These are phyloP conservation scores for Protophormia terraenovae DNA, from an alignment of 2,888 invertebrate genomes.

Conservation along the genomic window DNA sequence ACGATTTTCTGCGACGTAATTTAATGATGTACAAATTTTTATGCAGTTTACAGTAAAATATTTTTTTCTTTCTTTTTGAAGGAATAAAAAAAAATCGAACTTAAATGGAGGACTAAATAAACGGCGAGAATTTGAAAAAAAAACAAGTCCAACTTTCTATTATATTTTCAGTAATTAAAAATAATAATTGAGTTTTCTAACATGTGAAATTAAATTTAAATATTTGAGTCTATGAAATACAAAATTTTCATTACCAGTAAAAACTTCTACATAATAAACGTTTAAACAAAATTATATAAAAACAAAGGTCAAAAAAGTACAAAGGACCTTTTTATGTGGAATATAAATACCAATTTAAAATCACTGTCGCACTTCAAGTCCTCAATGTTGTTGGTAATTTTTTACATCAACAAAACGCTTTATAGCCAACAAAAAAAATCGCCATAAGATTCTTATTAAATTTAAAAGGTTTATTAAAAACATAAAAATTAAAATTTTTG, in stretches of 20 bases:
- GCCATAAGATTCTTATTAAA: background rate
- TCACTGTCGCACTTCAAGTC: background rate
- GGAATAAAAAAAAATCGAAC: background rate
- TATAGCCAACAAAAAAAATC: background rate
- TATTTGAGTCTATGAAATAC: too few species aligned
- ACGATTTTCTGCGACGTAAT: slow-evolving; percentile 55
- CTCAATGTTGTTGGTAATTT: background rate
- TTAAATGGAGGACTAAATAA: background rate
- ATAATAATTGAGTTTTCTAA: too few species aligned
- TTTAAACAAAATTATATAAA: too few species aligned
- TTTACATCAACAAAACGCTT: background rate
- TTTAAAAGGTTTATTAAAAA: slow-evolving; percentile 26
- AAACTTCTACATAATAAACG: too few species aligned
- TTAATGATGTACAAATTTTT: slow-evolving; percentile 58
- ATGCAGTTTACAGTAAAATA: slow-evolving; percentile 30
- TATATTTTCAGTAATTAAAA: too few species aligned
- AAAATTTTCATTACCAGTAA: too few species aligned
- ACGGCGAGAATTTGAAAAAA: too few species aligned
- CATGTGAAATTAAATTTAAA: too few species aligned
- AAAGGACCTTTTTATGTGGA: too few species aligned
- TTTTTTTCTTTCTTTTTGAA: slow-evolving; percentile 1
- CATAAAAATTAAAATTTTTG: background rate
- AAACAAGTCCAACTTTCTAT: too few species aligned
- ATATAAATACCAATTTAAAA: too few species aligned
- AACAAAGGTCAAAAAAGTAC: too few species aligned